Conservation (phyloP, 2,797 vertebrate genomes). For the Miichthys miiuy region DNA sequence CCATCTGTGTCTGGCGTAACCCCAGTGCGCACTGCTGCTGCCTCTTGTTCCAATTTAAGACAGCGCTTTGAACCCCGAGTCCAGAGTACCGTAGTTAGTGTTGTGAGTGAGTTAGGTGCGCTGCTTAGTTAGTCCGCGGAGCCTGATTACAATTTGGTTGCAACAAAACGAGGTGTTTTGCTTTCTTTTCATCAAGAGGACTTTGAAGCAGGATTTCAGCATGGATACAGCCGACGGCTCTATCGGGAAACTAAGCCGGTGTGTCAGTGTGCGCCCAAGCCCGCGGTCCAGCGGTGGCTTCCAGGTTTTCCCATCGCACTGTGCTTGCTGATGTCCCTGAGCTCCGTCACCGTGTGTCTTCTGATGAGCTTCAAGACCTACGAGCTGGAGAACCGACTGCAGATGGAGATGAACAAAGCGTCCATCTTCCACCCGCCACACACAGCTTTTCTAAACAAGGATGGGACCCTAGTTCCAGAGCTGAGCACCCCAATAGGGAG, state of each 20-base stretch:
- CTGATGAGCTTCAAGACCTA: slow-evolving; percentile 89
- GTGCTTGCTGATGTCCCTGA: slow-evolving; percentile 88
- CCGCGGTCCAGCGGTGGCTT: slow-evolving; percentile 65
- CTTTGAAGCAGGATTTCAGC: slow-evolving; percentile 54
- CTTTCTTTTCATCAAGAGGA: slow-evolving; percentile 26
- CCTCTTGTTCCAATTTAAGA: slow-evolving; percentile 58
- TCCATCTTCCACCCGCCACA: slow-evolving; percentile 64
- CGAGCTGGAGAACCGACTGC: slow-evolving; percentile 89
- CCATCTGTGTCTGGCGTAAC: slow-evolving; percentile 62
- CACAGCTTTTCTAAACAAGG: slow-evolving; percentile 75
- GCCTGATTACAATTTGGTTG: background rate
- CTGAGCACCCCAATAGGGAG: slow-evolving; percentile 85
- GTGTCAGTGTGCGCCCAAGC: slow-evolving; percentile 71
- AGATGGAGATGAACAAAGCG: slow-evolving; percentile 85
- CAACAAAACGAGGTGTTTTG: background rate
- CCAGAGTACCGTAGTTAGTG: slow-evolving; percentile 28
- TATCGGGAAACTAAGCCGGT: slow-evolving; percentile 71
- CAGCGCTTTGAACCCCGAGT: slow-evolving; percentile 44
- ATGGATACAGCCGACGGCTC: slow-evolving; percentile 77
- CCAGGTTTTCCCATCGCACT: slow-evolving; percentile 77
- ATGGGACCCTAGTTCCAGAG: slow-evolving; percentile 82
- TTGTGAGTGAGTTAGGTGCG: slow-evolving; percentile 25
- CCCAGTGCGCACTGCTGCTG: slow-evolving; percentile 54
- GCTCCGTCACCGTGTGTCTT: slow-evolving; percentile 88
- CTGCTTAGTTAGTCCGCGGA: slow-evolving; percentile 16